These are phyloP conservation scores for Metridium senile DNA, from an alignment of 92 coral and sea anemone genomes.

Conservation along the genomic window DNA sequence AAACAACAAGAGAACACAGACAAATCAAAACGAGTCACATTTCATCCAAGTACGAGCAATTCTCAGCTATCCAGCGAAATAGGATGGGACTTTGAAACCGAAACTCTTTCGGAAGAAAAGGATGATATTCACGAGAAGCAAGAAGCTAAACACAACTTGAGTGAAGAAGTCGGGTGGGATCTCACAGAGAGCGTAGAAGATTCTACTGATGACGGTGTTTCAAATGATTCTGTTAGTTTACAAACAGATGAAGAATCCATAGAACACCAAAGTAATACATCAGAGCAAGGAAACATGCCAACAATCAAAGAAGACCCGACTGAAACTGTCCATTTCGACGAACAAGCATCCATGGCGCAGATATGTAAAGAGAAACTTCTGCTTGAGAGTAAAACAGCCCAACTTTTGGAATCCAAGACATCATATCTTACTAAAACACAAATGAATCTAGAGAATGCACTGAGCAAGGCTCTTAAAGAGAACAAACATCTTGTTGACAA, in stretches of 20 bases:
- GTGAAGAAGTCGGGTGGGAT: constrained; percentile 47
- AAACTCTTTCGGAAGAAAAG: constrained; percentile 18
- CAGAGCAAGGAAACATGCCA: constrained; percentile 1
- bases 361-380: constrained; percentile 71
- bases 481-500: constrained; percentile 48
- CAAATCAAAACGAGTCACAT: constrained; percentile 3
- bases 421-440: constrained; percentile 59
- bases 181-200: constrained; percentile 3
- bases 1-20: not conserved
- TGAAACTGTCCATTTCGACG: constrained; percentile 13
- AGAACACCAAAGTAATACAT: not conserved
- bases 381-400: constrained; percentile 65
- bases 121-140: not conserved
- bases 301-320: not conserved
- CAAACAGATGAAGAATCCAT: not conserved
- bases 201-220: not conserved
- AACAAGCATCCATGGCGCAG: constrained; percentile 37
- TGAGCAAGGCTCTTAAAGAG: constrained; percentile 52
- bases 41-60: not conserved
- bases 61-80: constrained; percentile 5
- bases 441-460: constrained; percentile 59
- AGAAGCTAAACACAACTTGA: constrained; percentile 12
- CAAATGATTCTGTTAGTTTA: not conserved
- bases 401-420: constrained; percentile 61
- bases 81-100: constrained; percentile 45